phyloP scores from a whole-genome alignment of 2,113 vertebrate genomes.

The Gracilinanus agilis region DNA sequence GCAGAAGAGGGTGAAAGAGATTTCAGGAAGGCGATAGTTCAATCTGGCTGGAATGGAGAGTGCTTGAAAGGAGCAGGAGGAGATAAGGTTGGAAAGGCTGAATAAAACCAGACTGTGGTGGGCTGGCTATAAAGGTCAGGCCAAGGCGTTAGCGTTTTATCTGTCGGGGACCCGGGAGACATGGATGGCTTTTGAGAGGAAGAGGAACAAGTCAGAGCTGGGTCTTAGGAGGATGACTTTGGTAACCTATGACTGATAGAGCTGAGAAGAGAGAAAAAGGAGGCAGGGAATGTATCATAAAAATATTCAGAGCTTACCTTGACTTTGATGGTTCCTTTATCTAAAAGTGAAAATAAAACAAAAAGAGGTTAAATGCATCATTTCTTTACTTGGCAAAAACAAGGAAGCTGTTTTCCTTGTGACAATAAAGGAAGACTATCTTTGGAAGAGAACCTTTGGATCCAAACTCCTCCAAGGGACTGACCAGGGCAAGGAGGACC shows the following conservation, averaged over 20 bases:
- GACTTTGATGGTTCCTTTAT: conserved; percentile 93
- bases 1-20: not conserved
- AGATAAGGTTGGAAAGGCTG: not conserved
- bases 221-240: not conserved
- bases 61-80: not conserved
- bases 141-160: not conserved
- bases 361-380: not conserved
- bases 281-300: not conserved
- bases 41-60: not conserved
- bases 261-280: not conserved
- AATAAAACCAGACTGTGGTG: not conserved
- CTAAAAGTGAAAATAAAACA: conserved; percentile 81
- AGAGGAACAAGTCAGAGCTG: not conserved
- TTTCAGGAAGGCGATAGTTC: not conserved
- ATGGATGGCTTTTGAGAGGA: not conserved
- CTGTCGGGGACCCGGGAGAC: not conserved
- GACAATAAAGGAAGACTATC: not conserved
- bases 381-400: conserved; percentile 4
- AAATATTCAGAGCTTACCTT: conserved; percentile 88
- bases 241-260: not conserved
- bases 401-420: not conserved
- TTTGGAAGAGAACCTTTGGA: not conserved
- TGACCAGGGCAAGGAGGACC: not conserved
- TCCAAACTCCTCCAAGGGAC: not conserved
- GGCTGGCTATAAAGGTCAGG: not conserved